Conservation (phyloP, 2,888 invertebrate species). For the Amblyjoppa fuscipennis region DNA sequence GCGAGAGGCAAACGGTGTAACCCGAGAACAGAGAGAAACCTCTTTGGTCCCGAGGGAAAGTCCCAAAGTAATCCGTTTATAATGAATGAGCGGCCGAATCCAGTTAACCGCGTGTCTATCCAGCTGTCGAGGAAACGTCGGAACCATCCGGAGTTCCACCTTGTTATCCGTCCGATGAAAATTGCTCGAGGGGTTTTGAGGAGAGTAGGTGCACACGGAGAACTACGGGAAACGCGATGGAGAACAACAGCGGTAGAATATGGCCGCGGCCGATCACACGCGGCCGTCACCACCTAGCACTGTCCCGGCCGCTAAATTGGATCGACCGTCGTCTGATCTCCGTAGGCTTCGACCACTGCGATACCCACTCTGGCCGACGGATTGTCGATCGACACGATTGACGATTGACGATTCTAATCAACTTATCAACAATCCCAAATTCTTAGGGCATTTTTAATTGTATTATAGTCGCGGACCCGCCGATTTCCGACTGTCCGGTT, state of each 20-base stretch:
- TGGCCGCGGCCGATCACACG: constrained; percentile 16
- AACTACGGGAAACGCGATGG: constrained; percentile 3
- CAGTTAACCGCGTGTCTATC: constrained; percentile 60
- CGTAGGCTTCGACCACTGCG: not conserved
- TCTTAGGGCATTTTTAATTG: too few species aligned
- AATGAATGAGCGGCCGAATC: constrained; percentile 46
- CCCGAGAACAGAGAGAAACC: not conserved
- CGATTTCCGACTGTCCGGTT: not conserved
- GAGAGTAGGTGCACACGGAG: not conserved
- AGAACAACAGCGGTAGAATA: not conserved
- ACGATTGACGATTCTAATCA: too few species aligned
- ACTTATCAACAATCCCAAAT: too few species aligned
- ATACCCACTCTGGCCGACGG: not conserved
- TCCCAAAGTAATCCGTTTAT: constrained; percentile 48
- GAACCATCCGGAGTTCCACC: constrained; percentile 44
- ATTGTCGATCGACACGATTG: not conserved
- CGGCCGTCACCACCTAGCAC: constrained; percentile 1
- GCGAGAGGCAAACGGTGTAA: constrained; percentile 6
- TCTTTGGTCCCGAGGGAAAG: constrained; percentile 20
- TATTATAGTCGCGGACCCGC: not conserved
- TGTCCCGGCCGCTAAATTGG: constrained; percentile 20
- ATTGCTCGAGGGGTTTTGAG: constrained; percentile 47
- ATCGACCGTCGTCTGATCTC: not conserved
- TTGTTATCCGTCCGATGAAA: constrained; percentile 55
- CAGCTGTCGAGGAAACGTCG: constrained; percentile 48